These are phyloP conservation scores for Piezodorus guildinii DNA, from an alignment of 1,140 invertebrate species.

Conservation along the genomic window DNA sequence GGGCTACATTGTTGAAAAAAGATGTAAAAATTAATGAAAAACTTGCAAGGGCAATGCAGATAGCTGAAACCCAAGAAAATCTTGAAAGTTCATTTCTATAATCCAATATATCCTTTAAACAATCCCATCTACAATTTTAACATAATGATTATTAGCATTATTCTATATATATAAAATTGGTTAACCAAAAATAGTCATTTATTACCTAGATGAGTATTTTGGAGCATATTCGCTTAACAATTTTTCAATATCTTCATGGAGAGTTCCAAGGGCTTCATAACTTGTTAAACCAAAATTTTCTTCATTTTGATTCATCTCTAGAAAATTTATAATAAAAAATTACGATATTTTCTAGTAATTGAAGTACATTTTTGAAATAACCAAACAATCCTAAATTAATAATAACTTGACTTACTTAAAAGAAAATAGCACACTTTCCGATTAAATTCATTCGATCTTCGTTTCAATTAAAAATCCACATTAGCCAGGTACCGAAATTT, in stretches of 20 bases:
- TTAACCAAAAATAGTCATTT: background rate
- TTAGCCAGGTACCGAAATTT: no score
- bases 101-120: constrained; percentile 43
- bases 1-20: constrained; percentile 33
- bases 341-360: no score
- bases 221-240: constrained; percentile 33
- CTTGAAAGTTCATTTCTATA: constrained; percentile 50
- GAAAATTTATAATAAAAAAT: no score
- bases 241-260: constrained; percentile 37
- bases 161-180: no score
- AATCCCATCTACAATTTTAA: constrained; percentile 38
- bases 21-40: constrained; percentile 36
- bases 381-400: no score
- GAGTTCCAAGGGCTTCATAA: constrained; percentile 35
- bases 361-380: no score
- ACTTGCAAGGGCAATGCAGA: constrained; percentile 39
- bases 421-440: no score
- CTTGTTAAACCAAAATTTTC: constrained; percentile 32
- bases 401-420: no score
- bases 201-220: constrained; percentile 23
- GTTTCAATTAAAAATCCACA: no score
- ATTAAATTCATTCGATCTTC: no score
- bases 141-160: constrained; percentile 6
- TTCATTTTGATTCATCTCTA: background rate
- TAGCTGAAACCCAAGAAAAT: constrained; percentile 49